A percentile compares a stretch with the other conserved stretches of the same genome.
phyloP scores from a whole-genome alignment of 2,113 vertebrate genomes.

The Galeopterus variegatus region DNA sequence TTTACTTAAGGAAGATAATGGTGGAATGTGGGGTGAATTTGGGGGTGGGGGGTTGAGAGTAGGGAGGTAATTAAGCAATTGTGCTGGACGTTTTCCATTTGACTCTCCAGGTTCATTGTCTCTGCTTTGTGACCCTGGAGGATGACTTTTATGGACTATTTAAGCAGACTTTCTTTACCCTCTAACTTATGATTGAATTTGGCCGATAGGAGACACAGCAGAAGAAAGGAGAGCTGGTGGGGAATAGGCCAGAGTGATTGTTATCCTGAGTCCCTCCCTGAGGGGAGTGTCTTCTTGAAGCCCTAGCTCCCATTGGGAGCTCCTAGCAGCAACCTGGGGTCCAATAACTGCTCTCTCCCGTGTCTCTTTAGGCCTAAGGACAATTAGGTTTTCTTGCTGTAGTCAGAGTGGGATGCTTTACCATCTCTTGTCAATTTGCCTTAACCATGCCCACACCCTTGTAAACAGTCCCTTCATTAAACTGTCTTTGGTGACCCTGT shows the following conservation, averaged over 20 bases:
- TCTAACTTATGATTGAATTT: background rate
- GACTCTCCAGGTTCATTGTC: background rate
- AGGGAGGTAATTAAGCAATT: background rate
- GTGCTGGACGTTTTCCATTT: background rate
- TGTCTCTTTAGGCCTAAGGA: background rate
- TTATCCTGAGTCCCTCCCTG: background rate
- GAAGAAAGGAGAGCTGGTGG: background rate
- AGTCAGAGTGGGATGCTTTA: background rate
- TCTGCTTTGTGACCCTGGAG: background rate
- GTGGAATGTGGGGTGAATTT: background rate
- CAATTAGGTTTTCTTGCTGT: background rate
- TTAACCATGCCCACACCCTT: background rate
- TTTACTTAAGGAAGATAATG: background rate
- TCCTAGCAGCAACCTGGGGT: background rate
- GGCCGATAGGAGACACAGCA: background rate
- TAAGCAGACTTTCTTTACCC: background rate
- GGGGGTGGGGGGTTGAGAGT: background rate
- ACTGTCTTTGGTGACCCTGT: background rate
- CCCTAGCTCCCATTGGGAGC: rapidly evolving
- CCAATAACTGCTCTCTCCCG: background rate
- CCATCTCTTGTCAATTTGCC: background rate
- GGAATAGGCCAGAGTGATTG: no score
- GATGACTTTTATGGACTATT: background rate
- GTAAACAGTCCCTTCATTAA: background rate
- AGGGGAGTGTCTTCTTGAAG: background rate